phyloP scores from a whole-genome alignment of 1,140 invertebrate species.

The Oryzaephilus surinamensis region DNA sequence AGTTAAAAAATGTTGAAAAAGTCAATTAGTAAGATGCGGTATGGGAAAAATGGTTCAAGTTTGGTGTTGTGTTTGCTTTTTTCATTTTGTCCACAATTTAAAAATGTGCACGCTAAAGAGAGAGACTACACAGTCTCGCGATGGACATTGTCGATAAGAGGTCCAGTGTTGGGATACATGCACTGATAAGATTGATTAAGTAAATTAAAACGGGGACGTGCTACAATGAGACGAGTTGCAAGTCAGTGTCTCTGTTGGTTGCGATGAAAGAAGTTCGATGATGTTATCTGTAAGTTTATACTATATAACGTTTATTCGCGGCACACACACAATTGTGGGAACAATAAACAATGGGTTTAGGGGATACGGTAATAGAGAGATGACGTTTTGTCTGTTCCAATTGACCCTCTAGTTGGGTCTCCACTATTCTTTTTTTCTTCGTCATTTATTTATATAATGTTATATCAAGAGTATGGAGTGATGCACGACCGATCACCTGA shows the following conservation, averaged over 20 bases:
- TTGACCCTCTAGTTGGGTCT: too few relatives aligned
- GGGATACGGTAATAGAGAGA: conserved; percentile 14
- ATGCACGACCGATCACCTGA: conserved; percentile 22
- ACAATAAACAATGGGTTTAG: conserved; percentile 21
- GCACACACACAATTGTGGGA: conserved; percentile 10
- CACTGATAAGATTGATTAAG: conserved; percentile 22
- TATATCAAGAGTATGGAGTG: conserved; percentile 12
- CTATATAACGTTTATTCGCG: too few relatives aligned
- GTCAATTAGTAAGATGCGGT: too few relatives aligned
- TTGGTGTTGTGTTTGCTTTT: too few relatives aligned
- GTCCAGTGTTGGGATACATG: conserved; percentile 21
- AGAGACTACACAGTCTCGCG: too few relatives aligned
- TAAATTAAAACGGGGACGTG: conserved; percentile 20
- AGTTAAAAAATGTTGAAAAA: too few relatives aligned
- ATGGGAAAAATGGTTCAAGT: too few relatives aligned
- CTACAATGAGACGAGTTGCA: conserved; percentile 11
- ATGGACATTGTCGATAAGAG: conserved; percentile 19
- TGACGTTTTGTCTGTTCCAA: too few relatives aligned
- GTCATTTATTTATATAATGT: conserved; percentile 4
- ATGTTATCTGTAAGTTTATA: too few relatives aligned
- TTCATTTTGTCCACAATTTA: too few relatives aligned
- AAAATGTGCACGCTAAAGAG: too few relatives aligned
- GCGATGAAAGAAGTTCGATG: conserved; percentile 12
- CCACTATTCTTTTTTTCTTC: too few relatives aligned
- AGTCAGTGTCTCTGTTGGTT: conserved; percentile 9